Base-by-base conservation (phyloP, 1,140 invertebrate species). In the Bilobella aurantiaca region DNA sequence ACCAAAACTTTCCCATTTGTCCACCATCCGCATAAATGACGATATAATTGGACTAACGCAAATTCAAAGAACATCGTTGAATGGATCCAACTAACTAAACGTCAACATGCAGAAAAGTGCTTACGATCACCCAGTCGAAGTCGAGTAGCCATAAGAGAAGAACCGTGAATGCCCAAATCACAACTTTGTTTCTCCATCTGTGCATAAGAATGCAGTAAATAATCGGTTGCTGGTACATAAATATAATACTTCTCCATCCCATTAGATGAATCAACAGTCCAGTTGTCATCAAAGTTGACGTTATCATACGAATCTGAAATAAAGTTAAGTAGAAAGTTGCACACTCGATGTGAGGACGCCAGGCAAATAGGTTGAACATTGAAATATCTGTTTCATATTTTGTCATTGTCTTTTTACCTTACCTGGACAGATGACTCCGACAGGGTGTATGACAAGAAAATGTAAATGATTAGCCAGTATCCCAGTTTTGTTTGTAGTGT, bases 391-490 rank as follows among this genome's bases (percentile, higher is more conserved):
- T n/a, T n/a, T n/a, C n/a, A n/a, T n/a, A n/a, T n/a, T n/a, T n/a
- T n/a, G n/a, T n/a, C n/a, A n/a, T n/a, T n/a, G n/a, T n/a, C n/a
- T n/a, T n/a, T n/a, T n/a, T n/a, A 46, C 25, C 42, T 29, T 18
- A 58, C 21, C 16, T 14, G 25, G n/a, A 37, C 46, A 30, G 25
- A 25, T 64, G 30, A 3, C 31, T 57, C 21, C 37, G 21, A 47
- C 29, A 64, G 47, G 21, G 5, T 28, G 25, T 58, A 12, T 30
- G 74, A 73, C 18, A 79, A 47, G 21, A 79, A 2, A 57, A 79
- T 34, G 66, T 82, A 80, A 18, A 76, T 25, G 29, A 76, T 56
- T 62, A 79, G 70, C 77, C 78, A 82, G 18, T 77, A 76, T 31
- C 74, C 72, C 49, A 79, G 60, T 67, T 66, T 75, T 0, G 34